Conservation (phyloP, 2,113 vertebrate species). For the Hyaena hyaena region DNA sequence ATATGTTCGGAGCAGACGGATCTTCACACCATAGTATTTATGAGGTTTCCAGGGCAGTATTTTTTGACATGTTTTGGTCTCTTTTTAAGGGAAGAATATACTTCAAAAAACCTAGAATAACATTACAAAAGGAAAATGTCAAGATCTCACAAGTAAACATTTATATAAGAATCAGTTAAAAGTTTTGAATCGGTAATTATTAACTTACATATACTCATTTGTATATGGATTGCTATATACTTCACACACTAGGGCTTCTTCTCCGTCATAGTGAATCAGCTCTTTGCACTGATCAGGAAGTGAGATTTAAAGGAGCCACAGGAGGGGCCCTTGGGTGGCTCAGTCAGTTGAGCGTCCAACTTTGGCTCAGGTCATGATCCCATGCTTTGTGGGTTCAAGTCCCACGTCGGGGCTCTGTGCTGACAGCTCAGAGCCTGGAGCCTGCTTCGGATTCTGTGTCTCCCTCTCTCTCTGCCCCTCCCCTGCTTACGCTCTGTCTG, state of each 20-base stretch:
- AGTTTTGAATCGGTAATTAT: background rate
- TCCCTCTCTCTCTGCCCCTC: too few species aligned
- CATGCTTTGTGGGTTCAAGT: too few species aligned
- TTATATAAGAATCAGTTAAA: background rate
- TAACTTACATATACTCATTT: background rate
- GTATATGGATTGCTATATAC: background rate
- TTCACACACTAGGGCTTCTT: background rate
- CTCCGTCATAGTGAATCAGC: background rate
- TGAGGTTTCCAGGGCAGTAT: background rate
- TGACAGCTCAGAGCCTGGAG: too few species aligned
- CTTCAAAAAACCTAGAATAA: slow-evolving; percentile 66
- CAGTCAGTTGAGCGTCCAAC: too few species aligned
- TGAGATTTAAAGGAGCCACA: background rate
- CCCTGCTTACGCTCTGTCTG: too few species aligned
- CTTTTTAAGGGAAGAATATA: slow-evolving; percentile 57
- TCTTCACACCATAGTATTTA: slow-evolving; percentile 15
- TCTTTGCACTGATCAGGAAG: background rate
- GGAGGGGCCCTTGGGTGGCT: too few species aligned
- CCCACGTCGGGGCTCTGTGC: too few species aligned
- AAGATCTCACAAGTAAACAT: background rate
- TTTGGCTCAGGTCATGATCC: too few species aligned
- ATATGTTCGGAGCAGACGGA: background rate
- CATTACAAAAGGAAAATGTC: slow-evolving; percentile 50
- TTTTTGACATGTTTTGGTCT: slow-evolving; percentile 51
- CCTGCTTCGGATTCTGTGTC: too few species aligned